Evolutionary conservation across 2,888 invertebrate genomes (phyloP).

Genomic region (Drosophila lutescens): DNA sequence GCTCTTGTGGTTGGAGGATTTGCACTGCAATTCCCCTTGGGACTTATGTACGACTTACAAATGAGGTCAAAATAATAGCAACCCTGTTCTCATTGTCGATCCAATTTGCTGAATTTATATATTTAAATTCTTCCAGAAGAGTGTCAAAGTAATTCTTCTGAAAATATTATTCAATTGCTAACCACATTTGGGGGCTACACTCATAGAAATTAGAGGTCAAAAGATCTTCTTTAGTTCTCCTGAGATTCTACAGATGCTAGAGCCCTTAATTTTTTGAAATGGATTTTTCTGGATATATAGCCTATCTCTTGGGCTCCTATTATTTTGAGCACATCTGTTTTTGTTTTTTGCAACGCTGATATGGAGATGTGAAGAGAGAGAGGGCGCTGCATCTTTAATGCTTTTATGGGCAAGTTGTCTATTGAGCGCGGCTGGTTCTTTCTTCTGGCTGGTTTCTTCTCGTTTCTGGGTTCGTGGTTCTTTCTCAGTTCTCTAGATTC

Average conservation of each 20-base stretch:
- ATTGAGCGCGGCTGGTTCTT: constrained; percentile 48
- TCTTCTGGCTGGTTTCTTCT: constrained; percentile 47
- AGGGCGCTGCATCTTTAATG: constrained; percentile 25
- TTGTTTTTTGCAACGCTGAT: background rate
- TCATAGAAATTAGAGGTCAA: background rate
- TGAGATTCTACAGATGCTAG: background rate
- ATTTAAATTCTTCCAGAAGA: constrained; percentile 1
- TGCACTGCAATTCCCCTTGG: constrained; percentile 8
- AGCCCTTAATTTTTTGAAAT: background rate
- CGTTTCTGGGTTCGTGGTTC: constrained; percentile 27
- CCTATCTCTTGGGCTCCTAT: constrained; percentile 6
- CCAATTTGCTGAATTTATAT: constrained; percentile 7
- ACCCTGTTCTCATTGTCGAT: constrained; percentile 11
- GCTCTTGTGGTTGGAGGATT: constrained; percentile 21
- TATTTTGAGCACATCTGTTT: constrained; percentile 28
- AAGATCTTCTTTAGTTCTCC: background rate
- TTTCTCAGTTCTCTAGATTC: background rate
- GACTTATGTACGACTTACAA: constrained; percentile 5
- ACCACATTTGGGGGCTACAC: background rate
- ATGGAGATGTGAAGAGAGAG: background rate
- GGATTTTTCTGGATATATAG: background rate
- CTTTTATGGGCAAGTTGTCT: constrained; percentile 53
- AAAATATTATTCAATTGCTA: background rate
- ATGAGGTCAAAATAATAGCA: constrained; percentile 20
- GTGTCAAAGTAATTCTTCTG: background rate